These are phyloP conservation scores for Meloidogyne exigua DNA, from an alignment of 1,140 invertebrate species.

Conservation along the genomic window DNA sequence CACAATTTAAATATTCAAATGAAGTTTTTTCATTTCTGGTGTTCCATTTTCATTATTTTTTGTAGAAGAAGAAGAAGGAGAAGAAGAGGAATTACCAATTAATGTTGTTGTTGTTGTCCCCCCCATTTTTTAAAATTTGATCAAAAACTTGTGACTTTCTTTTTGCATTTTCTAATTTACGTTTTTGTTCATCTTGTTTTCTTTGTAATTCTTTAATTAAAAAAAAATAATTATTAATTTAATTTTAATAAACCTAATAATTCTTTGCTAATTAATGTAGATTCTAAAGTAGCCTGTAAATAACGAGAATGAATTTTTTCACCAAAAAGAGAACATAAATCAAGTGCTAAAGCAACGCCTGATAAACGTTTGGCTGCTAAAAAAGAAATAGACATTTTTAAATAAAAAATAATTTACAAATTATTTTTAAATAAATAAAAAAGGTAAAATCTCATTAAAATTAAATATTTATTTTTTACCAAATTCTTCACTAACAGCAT, in stretches of 20 bases:
- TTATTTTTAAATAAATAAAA: not conserved
- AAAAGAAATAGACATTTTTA: slow-evolving; percentile 1
- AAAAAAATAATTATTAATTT: slow-evolving; percentile 7
- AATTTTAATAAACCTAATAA: slow-evolving; percentile 33
- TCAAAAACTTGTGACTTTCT: slow-evolving; percentile 52
- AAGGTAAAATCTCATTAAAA: not conserved
- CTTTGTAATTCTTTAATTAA: slow-evolving; percentile 37
- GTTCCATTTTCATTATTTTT: slow-evolving; percentile 2
- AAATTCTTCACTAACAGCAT: slow-evolving; percentile 42
- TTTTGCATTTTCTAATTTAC: slow-evolving; percentile 41
- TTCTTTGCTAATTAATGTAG: slow-evolving; percentile 43
- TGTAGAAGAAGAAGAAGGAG: not conserved
- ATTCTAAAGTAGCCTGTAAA: slow-evolving; percentile 49
- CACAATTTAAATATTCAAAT: slow-evolving; percentile 31
- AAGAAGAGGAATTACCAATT: not conserved
- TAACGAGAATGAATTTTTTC: slow-evolving; percentile 47
- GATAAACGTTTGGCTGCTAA: slow-evolving; percentile 50
- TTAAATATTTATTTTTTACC: slow-evolving; percentile 31
- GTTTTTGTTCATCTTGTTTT: slow-evolving; percentile 46
- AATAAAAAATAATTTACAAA: not conserved
- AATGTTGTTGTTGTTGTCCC: not conserved
- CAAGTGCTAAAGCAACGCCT: slow-evolving; percentile 34
- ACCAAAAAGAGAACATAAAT: slow-evolving; percentile 45
- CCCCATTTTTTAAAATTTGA: slow-evolving; percentile 37
- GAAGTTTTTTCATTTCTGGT: slow-evolving; percentile 41